Evolutionary conservation across 2,797 vertebrate genomes (phyloP), one percentile per base, ranked within the genome.

Genomic region (Pipistrellus pipistrellus): DNA sequence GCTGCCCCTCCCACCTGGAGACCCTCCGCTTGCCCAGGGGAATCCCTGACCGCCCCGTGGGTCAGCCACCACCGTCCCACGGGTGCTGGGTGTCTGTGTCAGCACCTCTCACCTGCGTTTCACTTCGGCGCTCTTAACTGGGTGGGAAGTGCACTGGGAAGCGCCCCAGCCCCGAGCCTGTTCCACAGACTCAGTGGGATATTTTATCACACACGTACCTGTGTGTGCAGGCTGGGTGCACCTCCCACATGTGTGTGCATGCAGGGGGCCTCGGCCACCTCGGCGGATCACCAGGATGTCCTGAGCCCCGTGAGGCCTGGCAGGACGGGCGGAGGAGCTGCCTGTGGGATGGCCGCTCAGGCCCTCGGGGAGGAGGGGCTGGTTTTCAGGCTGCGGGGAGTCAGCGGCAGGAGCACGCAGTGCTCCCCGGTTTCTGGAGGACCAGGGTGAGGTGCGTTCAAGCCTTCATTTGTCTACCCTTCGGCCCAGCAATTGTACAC

Each of bases 361-460:
- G 59, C 35, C 38, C 8, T 46, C 3, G 3, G 73, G 35, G 46
- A 55, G 75, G 38, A 9, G 30, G 44, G 27, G 8, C 2, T 17
- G 59, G 68, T 84, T 51, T 57, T 57, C 64, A 59, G 53, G 55
- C 55, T 21, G 8, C 27, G 38, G 44, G 11, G 41, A 20, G 4
- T 1, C 18, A 51, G 35, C 38, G 1, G 75, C 8, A 8, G 57
- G 75, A 25, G 53, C 10, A 4, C 23, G 9, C 8, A 2, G 11
- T 4, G 17, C 15, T 2, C 13, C 1, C 8, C 0, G 3, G 0
- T 8, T 78, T 73, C 80, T 27, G 9, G n/a, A 59, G 41, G 46
- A 48, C 30, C 8, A 1, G 3, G 48, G 57, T 32, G 21, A 20
- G 76, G 38, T 8, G 13, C 1, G 0, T 21, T 4, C 68, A 82